Conservation (phyloP, 2,113 vertebrate genomes). For the Callospermophilus lateralis region DNA sequence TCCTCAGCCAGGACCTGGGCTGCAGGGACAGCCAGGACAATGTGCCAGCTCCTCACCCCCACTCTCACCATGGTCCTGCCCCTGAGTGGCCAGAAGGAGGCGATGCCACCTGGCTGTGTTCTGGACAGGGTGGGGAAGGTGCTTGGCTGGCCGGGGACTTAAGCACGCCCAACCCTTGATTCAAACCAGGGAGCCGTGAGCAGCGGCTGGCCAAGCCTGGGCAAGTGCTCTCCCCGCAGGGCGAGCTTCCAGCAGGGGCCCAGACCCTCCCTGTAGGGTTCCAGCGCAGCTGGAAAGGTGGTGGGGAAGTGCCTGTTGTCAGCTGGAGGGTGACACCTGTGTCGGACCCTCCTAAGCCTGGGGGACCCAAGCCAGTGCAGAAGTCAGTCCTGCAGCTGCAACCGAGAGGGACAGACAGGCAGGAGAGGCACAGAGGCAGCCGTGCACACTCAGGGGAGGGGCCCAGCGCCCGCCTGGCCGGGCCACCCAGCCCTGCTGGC, state of each 20-base stretch:
- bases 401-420: not conserved
- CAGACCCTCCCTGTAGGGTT: not conserved
- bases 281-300: not conserved
- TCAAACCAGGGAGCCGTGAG: not conserved
- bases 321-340: not conserved
- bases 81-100: not conserved
- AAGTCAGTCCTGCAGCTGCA: not conserved
- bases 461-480: rapidly evolving
- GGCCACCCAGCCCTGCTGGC: not conserved
- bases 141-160: not conserved
- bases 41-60: not conserved
- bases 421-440: not conserved
- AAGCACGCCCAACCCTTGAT: too few species aligned
- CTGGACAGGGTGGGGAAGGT: not conserved
- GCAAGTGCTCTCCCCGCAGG: rapidly evolving
- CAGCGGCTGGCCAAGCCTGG: not conserved
- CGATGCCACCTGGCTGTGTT: not conserved
- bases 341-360: rapidly evolving
- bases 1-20: not conserved
- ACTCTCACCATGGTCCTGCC: too few species aligned
- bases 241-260: not conserved
- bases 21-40: not conserved
- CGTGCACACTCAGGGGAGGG: rapidly evolving
- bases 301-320: not conserved
- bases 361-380: not conserved